Percentiles rank a stretch among this genome's conserved stretches.
Conservation (phyloP, 2,797 vertebrate genomes). For the Pangasius krempfi region DNA sequence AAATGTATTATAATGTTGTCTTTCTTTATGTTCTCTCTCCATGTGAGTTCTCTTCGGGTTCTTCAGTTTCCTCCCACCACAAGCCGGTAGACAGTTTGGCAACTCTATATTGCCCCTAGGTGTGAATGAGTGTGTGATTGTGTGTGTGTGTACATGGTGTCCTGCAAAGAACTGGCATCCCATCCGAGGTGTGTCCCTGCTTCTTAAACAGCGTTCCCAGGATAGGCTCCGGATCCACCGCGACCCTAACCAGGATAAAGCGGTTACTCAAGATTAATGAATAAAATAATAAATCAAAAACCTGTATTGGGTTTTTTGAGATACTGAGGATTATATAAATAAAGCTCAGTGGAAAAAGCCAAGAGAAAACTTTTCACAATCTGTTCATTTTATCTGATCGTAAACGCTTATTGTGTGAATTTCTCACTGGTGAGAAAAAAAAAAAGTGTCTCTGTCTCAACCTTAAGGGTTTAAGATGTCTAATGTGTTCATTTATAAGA, state of each 20-base stretch:
- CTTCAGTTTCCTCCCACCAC: background rate
- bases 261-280: background rate
- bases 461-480: background rate
- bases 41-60: background rate
- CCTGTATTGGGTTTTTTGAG: background rate
- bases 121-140: background rate
- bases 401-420: too few species aligned
- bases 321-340: background rate
- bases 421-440: background rate
- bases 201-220: conserved; percentile 1
- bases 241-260: background rate
- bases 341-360: background rate
- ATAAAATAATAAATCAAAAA: background rate
- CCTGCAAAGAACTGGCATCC: conserved; percentile 2
- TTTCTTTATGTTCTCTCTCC: background rate
- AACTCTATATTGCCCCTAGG: background rate
- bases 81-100: background rate
- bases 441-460: background rate
- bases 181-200: background rate
- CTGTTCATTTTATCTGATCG: background rate
- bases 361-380: background rate
- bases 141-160: background rate
- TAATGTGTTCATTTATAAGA: background rate
- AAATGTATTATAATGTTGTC: background rate
- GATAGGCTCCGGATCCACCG: background rate